These are phyloP conservation scores for Harlomillsia oculata DNA, from an alignment of 1,140 invertebrate species.

Conservation along the genomic window DNA sequence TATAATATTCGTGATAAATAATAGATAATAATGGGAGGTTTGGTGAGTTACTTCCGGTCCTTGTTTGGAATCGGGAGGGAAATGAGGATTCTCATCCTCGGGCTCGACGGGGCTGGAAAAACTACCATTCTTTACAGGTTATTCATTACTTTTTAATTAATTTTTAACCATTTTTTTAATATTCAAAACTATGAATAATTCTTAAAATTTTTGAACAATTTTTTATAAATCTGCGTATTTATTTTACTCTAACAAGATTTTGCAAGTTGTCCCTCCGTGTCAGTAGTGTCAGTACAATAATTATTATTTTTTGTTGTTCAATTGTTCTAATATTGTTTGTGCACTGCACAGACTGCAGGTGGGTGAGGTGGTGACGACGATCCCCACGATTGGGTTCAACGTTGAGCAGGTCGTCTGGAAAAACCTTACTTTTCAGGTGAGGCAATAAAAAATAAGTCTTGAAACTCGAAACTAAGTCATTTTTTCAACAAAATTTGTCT, in stretches of 20 bases:
- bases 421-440: slow-evolving; percentile 85
- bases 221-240: neutral
- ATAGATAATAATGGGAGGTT: too few relatives aligned
- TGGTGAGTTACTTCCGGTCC: slow-evolving; percentile 89
- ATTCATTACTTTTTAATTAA: neutral
- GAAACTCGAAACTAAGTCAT: neutral
- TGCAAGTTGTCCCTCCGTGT: too few relatives aligned
- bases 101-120: slow-evolving; percentile 95
- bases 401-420: slow-evolving; percentile 94
- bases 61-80: slow-evolving; percentile 86
- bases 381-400: slow-evolving; percentile 97
- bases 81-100: slow-evolving; percentile 95
- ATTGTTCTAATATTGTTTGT: slow-evolving; percentile 22
- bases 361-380: slow-evolving; percentile 98
- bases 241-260: neutral
- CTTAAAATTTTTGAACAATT: neutral
- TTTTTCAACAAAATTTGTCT: neutral
- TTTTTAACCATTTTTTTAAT: too few relatives aligned
- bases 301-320: slow-evolving; percentile 8
- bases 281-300: too few relatives aligned
- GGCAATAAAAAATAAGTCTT: slow-evolving; percentile 1
- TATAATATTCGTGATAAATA: too few relatives aligned
- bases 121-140: slow-evolving; percentile 94
- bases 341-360: slow-evolving; percentile 94
- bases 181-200: too few relatives aligned